Evolutionary conservation across 2,797 vertebrate genomes (phyloP), one percentile per base, ranked within the genome.

Genomic region (Falco berigora): DNA sequence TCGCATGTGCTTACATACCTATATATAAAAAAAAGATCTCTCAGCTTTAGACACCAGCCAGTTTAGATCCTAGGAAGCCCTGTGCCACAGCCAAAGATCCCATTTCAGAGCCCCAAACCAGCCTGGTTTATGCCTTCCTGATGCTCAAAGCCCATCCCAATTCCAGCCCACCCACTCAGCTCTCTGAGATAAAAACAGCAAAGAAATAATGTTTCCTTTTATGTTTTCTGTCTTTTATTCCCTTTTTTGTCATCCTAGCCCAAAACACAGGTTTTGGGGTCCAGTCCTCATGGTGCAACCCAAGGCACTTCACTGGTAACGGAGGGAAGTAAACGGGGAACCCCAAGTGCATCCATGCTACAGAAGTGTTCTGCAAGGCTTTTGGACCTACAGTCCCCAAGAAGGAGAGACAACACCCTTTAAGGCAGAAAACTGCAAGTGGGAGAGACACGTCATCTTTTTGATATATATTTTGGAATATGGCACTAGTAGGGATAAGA

Each of bases 321-420:
- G 25, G 34, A 38, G 21, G 38, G n/a, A 46, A 22, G 13, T 4
- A 49, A 59, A 78, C 2, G 19, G 46, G 46, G 6, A 47, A 47
- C 24, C 38, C 42, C 4, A 0, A 27, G 13, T 18, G 8, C 5
- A 1, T 30, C 28, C 53, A 9, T 3, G 0, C 17, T 38, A 18
- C 8, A 8, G 8, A 32, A 76, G 25, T 2, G 34, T 22, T 73
- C 23, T 10, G 18, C 1, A 1, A 18, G 22, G 42, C 4, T 90
- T 42, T 50, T 7, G 3, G 52, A 49, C 9, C 17, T 9, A 0
- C 42, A 12, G 38, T 4, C 2, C 5, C n/a, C 28, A 38, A 47
- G 23, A 38, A 82, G 58, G 59, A 59, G 44, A 88, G 10, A 4
- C 13, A 25, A 38, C 7, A 38, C 15, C 15, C 12, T 67, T 52